Evolutionary conservation across 2,888 invertebrate genomes (phyloP).

Genomic region (Andrena praecox): DNA sequence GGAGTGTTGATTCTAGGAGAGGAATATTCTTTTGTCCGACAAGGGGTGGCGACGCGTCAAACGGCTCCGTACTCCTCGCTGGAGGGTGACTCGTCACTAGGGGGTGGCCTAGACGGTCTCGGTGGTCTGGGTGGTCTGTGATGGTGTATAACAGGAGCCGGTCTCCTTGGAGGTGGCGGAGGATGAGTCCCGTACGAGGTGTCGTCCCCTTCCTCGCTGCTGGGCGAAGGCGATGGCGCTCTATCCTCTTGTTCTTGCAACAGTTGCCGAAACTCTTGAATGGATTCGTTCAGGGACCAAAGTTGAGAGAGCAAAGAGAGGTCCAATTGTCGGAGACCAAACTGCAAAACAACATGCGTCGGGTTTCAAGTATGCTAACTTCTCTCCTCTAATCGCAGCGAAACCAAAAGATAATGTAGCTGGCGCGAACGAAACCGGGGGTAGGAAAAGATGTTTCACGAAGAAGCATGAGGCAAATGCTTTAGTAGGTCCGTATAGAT

Average conservation of each 20-base stretch:
- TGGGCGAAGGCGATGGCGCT: constrained; percentile 86
- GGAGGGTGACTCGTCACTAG: constrained; percentile 83
- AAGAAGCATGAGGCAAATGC: no score
- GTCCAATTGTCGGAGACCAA: constrained; percentile 94
- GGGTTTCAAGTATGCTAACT: not conserved
- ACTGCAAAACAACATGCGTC: constrained; percentile 87
- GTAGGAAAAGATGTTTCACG: no score
- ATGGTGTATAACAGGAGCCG: constrained; percentile 77
- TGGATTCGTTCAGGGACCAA: constrained; percentile 96
- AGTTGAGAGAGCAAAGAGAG: constrained; percentile 95
- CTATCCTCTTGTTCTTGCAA: constrained; percentile 87
- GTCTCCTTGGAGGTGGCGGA: constrained; percentile 85
- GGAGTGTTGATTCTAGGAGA: constrained; percentile 21
- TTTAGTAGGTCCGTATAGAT: not conserved
- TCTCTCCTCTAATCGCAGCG: no score
- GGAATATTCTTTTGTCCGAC: constrained; percentile 31
- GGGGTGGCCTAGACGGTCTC: constrained; percentile 80
- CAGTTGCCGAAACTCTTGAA: constrained; percentile 93
- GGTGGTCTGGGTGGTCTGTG: constrained; percentile 80
- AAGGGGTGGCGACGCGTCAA: constrained; percentile 64
- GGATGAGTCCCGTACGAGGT: constrained; percentile 84
- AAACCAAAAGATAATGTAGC: not conserved
- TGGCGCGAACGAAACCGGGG: not conserved
- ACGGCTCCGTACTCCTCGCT: constrained; percentile 84
- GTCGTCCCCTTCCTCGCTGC: constrained; percentile 85